Evolutionary conservation across 2,113 vertebrate genomes (phyloP).

Genomic region (Microcebus griseorufus): DNA sequence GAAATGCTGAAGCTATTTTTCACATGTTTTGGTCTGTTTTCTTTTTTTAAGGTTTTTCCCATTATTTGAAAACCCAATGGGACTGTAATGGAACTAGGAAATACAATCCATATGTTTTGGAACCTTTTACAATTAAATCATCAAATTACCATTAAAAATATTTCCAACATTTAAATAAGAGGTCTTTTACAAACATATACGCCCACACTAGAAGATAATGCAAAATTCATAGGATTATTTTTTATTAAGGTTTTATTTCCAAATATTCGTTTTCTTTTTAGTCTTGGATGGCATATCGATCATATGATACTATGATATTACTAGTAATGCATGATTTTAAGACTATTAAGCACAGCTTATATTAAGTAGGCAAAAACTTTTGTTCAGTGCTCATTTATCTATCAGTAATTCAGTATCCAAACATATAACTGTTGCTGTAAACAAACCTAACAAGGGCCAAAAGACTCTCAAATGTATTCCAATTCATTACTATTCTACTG

Average conservation of each 20-base stretch:
- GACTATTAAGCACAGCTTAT: neutral
- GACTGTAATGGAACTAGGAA: conserved; percentile 53
- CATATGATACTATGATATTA: neutral
- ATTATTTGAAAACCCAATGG: conserved; percentile 59
- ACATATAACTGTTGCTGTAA: neutral
- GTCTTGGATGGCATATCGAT: neutral
- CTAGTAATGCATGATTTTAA: neutral
- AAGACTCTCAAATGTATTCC: neutral
- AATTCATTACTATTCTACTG: neutral
- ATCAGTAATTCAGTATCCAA: neutral
- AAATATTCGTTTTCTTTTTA: conserved; percentile 16
- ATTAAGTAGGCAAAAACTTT: neutral
- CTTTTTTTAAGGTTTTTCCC: neutral
- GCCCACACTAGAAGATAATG: neutral
- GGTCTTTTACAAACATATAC: neutral
- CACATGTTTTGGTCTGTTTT: conserved; percentile 16
- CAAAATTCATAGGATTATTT: neutral
- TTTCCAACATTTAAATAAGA: conserved; percentile 36
- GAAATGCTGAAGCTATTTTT: conserved; percentile 60
- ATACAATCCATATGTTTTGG: conserved; percentile 64
- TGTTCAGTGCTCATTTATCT: neutral
- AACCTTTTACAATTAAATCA: conserved; percentile 64
- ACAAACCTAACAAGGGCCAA: neutral
- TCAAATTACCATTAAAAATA: conserved; percentile 48
- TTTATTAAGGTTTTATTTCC: neutral